These are phyloP conservation scores for Orgyia antiqua DNA, from an alignment of 2,888 invertebrate species.

Conservation along the genomic window DNA sequence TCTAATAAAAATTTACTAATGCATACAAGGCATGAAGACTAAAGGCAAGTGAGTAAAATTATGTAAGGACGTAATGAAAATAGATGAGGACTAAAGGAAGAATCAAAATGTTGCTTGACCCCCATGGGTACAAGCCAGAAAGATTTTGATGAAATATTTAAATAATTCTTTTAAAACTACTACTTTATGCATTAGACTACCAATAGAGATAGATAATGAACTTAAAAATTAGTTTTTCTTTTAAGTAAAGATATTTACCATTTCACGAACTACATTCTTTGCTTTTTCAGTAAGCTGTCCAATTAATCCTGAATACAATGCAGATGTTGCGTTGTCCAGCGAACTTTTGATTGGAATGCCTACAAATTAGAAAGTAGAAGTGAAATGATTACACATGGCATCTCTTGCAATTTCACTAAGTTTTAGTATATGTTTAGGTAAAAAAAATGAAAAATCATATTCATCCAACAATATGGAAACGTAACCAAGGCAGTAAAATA, in stretches of 20 bases:
- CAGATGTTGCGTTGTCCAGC: slow-evolving; percentile 96
- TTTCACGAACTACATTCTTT: slow-evolving; percentile 93
- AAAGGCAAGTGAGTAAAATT: no score
- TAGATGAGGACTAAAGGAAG: no score
- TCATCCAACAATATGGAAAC: slow-evolving; percentile 1
- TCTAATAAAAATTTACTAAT: slow-evolving; percentile 1
- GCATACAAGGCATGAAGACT: no score
- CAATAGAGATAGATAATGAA: no score
- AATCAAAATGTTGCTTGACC: no score
- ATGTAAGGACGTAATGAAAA: no score
- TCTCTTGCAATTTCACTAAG: not conserved
- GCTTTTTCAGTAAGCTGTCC: slow-evolving; percentile 96
- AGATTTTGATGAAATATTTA: no score
- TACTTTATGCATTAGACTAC: no score
- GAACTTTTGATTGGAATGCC: slow-evolving; percentile 95
- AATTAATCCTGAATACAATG: slow-evolving; percentile 95
- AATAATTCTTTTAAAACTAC: no score
- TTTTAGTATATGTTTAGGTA: slow-evolving; percentile 6
- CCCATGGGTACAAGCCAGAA: no score
- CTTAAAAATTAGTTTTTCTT: no score
- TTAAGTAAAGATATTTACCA: no score
- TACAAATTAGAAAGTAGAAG: slow-evolving; percentile 38
- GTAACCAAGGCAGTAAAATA: slow-evolving; percentile 32
- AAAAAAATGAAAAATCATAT: slow-evolving; percentile 1
- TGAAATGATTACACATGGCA: not conserved